These are phyloP conservation scores for Artibeus lituratus DNA, from an alignment of 2,797 vertebrate genomes.

Conservation along the genomic window DNA sequence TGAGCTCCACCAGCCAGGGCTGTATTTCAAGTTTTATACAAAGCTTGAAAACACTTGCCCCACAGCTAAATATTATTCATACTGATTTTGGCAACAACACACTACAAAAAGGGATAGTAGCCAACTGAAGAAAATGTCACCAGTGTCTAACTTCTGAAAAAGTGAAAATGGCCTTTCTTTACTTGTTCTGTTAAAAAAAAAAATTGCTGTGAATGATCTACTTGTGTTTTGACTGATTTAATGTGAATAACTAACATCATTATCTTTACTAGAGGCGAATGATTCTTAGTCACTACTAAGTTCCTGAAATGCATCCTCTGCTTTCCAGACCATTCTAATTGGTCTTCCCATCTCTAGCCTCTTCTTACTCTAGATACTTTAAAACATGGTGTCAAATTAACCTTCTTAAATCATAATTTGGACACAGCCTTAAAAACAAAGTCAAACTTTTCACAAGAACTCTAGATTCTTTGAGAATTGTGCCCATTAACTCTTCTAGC, in stretches of 20 bases:
- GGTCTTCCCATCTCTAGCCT: not conserved
- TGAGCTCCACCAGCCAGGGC: too few species aligned
- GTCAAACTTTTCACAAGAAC: not conserved
- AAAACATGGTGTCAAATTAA: constrained; percentile 18
- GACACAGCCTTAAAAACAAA: constrained; percentile 1
- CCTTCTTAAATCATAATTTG: not conserved
- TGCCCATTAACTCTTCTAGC: not conserved
- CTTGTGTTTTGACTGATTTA: constrained; percentile 7
- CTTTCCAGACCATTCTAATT: not conserved
- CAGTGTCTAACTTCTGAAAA: not conserved
- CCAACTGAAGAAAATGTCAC: not conserved
- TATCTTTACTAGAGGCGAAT: not conserved
- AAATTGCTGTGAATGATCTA: not conserved
- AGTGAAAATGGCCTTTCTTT: constrained; percentile 10
- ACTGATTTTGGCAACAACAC: not conserved
- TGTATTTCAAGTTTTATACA: constrained; percentile 34
- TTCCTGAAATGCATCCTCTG: not conserved
- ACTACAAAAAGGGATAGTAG: constrained; percentile 9
- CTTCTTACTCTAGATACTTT: not conserved
- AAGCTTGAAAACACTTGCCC: constrained; percentile 3
- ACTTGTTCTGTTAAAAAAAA: not conserved
- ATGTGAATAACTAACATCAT: constrained; percentile 17
- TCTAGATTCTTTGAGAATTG: not conserved
- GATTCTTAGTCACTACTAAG: not conserved
- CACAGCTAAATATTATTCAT: not conserved